These are phyloP conservation scores for Pongo abelii DNA, from an alignment of 2,113 vertebrate genomes.

Conservation along the genomic window DNA sequence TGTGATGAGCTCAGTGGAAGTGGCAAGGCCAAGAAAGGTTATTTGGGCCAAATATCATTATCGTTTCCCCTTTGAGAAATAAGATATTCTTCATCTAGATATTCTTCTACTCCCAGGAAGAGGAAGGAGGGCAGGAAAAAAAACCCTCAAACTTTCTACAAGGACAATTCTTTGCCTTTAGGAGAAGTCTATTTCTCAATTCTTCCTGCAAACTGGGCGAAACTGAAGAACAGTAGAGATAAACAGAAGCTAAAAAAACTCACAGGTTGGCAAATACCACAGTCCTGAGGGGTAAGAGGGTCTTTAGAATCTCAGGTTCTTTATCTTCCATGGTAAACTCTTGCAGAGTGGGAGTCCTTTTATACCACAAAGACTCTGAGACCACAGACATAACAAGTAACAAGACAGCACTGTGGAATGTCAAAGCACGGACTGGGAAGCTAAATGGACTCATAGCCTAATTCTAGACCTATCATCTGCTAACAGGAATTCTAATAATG, in stretches of 20 bases:
- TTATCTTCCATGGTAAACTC: neutral
- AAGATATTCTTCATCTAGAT: conserved; percentile 60
- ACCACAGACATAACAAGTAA: neutral
- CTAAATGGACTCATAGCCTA: neutral
- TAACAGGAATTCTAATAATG: neutral
- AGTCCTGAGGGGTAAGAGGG: neutral
- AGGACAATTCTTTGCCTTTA: neutral
- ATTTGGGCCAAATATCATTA: conserved; percentile 72
- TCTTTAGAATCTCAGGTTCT: neutral
- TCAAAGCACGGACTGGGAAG: neutral
- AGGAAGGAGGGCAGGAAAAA: neutral
- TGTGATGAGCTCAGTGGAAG: conserved; percentile 81
- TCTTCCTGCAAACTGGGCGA: neutral
- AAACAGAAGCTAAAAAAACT: neutral
- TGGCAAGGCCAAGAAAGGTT: conserved; percentile 73
- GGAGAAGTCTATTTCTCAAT: neutral
- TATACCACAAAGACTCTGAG: neutral
- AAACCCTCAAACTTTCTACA: neutral
- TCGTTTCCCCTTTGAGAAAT: conserved; percentile 66
- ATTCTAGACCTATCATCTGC: neutral
- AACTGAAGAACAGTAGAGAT: neutral
- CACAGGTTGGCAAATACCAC: neutral
- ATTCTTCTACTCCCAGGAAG: conserved; percentile 43
- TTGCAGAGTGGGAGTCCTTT: neutral
- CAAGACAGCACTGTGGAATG: neutral